Evolutionary conservation across 2,797 vertebrate species (phyloP), one percentile per base, ranked within the genome.

Genomic region (Crenichthys baileyi): DNA sequence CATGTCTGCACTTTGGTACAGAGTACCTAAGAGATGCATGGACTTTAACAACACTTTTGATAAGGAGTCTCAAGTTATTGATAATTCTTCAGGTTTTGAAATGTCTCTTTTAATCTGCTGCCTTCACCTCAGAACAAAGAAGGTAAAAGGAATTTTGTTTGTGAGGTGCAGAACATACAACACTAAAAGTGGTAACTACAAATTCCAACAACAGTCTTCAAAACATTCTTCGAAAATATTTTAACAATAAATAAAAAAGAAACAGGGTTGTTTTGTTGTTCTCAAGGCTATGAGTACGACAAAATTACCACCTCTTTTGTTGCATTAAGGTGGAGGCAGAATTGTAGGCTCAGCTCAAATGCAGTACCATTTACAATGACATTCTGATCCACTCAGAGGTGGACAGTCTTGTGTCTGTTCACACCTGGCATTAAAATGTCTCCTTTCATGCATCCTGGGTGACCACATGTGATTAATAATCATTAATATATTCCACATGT

Each of bases 71-170:
- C 31, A 15, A 22, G 16, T 53, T 44, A 5, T 4, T 78, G 56
- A 7, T 29, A 31, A 72, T 53, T 51, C 36, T 4, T n/a, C 18
- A 39, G 18, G 22, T 24, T 75, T 60, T 11, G 1, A 51, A 46
- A 56, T 26, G n/a, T 78, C 22, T 39, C 12, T 5, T 20, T 72
- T 16, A 76, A 31, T 26, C 51, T 7, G 75, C 71, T 79, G 16
- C 50, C 31, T 78, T 76, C 46, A 44, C 31, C 36, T 13, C 7
- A 22, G 29, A 20, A 72, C 11, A 20, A 72, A 53, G 12, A 7
- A 51, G 31, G 13, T 31, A 22, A 80, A 72, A 26, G 29, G 44
- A 58, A 51, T 76, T 68, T 70, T 72, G 29, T 81, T 70, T 81
- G 24, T 74, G 18, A 13, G 1, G 48, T 65, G n/a, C 26, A 26